Evolutionary conservation across 2,888 invertebrate genomes (phyloP), one percentile per base, ranked within the genome.

Genomic region (Andrena camellia): DNA sequence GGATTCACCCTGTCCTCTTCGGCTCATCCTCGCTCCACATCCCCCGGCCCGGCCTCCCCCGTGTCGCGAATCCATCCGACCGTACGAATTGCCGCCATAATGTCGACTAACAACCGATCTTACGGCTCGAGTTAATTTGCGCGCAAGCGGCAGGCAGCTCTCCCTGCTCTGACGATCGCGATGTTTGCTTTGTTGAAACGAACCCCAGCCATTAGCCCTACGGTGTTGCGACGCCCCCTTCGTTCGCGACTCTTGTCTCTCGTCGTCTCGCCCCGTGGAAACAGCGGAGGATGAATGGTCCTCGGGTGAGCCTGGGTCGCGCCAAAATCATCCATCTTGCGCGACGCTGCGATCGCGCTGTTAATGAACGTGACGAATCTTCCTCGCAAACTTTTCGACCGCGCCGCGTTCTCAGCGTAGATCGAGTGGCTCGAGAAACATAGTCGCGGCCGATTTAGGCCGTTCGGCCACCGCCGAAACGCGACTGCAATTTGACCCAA

Each of bases 91-190:
- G 72, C 68, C 74, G 52, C 71, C 76, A 78, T 87, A 87, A 87
- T 80, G 82, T 73, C 78, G 66, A 62, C 71, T 81, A 87, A 86
- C 72, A 83, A 70, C 76, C 76, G 74, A 67, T 71, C 71, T 62
- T 75, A 66, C 69, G 63, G 63, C 78, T 78, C 62, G 60, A 70
- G 63, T 78, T 87, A 85, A 86, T 88, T 88, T 69, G 71, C 79
- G 52, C 57, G 54, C 60, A 69, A 29, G 71, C 68, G 8, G 10
- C 33, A 29, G 67, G 67, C 33, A 35, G 63, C 63, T 26, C 20
- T 17, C 31, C 50, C 54, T 26, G 63, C 66, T 77, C 83, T 76
- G 52, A 77, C 73, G 73, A 52, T 66, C 73, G 77, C 62, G 48
- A 72, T 79, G 72, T 73, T 81, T 67, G 60, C 74, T 73, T 77